Conservation (phyloP, 2,797 vertebrate genomes). For the Vultur gryphus region DNA sequence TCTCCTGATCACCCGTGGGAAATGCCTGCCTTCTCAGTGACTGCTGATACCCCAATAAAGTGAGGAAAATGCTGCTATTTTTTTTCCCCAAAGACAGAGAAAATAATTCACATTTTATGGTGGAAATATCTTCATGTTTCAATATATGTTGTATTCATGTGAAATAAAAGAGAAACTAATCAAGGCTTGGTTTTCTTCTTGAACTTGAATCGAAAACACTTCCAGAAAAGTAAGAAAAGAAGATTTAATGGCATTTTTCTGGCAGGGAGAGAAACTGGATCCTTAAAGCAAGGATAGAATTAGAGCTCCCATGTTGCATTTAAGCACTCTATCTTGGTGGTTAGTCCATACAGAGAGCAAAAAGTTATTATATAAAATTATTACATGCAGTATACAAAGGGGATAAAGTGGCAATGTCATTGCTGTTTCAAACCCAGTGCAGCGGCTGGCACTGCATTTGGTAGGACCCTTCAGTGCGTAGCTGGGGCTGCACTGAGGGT, state of each 20-base stretch:
- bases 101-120: background rate
- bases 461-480: background rate
- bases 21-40: background rate
- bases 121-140: background rate
- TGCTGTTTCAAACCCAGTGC: background rate
- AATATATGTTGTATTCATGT: background rate
- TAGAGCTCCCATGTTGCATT: background rate
- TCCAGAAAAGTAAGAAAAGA: background rate
- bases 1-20: background rate
- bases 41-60: background rate
- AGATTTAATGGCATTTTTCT: background rate
- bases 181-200: background rate
- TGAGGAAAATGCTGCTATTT: background rate
- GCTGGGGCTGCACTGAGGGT: background rate
- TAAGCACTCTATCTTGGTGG: background rate
- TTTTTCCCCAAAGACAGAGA: background rate
- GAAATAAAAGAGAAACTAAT: background rate
- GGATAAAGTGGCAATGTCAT: background rate
- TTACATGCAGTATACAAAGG: background rate
- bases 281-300: background rate
- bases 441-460: background rate
- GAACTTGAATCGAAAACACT: background rate
- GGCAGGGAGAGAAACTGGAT: background rate
- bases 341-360: background rate
- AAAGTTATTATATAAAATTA: background rate